Evolutionary conservation across 2,888 invertebrate genomes (phyloP).

Genomic region (Tanaodytes sp.): DNA sequence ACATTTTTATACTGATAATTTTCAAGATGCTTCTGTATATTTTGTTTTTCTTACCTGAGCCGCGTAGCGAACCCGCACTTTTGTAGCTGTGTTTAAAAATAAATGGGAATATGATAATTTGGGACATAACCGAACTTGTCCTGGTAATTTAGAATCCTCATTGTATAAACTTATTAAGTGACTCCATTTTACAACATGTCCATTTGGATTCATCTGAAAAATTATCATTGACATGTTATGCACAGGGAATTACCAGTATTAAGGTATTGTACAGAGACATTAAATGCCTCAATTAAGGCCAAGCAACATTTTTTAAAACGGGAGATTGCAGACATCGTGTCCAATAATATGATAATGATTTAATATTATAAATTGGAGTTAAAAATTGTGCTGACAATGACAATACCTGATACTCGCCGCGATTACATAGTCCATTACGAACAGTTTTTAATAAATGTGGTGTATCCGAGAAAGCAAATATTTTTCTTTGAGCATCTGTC

Average conservation of each 20-base stretch:
- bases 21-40: too few relatives aligned
- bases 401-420: neutral
- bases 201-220: neutral
- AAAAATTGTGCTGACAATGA: too few relatives aligned
- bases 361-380: too few relatives aligned
- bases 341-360: too few relatives aligned
- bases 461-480: conserved; percentile 4
- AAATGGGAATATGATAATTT: neutral
- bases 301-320: too few relatives aligned
- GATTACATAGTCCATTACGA: neutral
- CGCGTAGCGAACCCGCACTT: conserved; percentile 1
- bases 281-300: too few relatives aligned
- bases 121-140: neutral
- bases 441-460: conserved; percentile 6
- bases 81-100: neutral
- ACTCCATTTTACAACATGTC: neutral
- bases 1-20: too few relatives aligned
- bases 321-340: too few relatives aligned
- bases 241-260: too few relatives aligned
- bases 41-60: too few relatives aligned
- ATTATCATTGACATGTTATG: neutral
- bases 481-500: neutral
- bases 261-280: too few relatives aligned
- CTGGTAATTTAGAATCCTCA: neutral
- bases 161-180: neutral